phyloP scores from a whole-genome alignment of 1,140 invertebrate species.

The Psilanteris sp. region DNA sequence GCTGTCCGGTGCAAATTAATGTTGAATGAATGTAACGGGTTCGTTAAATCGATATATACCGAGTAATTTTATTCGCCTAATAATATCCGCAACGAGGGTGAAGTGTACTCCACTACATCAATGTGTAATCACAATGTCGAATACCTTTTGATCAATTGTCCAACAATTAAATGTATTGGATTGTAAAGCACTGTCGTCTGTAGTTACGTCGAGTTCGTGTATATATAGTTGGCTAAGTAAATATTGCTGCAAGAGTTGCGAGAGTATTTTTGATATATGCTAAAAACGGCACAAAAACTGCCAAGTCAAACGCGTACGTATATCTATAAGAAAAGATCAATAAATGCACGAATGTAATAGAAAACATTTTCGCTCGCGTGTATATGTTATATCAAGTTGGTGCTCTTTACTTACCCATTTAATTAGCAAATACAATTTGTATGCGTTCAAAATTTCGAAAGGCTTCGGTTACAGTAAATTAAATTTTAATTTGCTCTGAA shows the following conservation, averaged over 20 bases:
- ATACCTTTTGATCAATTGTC: conserved; percentile 54
- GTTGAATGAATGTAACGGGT: conserved; percentile 47
- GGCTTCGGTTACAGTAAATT: too few relatives aligned
- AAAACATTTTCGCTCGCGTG: too few relatives aligned
- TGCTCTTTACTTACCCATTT: too few relatives aligned
- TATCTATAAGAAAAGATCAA: too few relatives aligned
- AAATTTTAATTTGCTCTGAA: too few relatives aligned
- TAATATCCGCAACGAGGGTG: conserved; percentile 44
- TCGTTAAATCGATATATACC: conserved; percentile 54
- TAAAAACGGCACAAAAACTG: too few relatives aligned
- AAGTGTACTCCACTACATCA: conserved; percentile 36
- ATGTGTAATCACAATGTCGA: conserved; percentile 27
- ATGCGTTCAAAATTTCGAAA: too few relatives aligned
- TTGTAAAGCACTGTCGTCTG: conserved; percentile 27
- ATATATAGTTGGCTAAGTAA: conserved; percentile 36
- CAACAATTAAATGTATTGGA: conserved; percentile 41
- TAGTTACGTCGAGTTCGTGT: conserved; percentile 19
- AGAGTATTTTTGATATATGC: too few relatives aligned
- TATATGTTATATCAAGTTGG: too few relatives aligned
- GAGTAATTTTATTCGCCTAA: conserved; percentile 54
- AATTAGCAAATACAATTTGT: too few relatives aligned
- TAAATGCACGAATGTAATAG: too few relatives aligned
- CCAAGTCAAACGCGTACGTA: too few relatives aligned
- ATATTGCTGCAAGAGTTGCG: conserved; percentile 50
- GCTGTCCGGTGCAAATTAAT: conserved; percentile 42